Conservation (phyloP, 2,888 invertebrate species). For the Lymantria monacha region DNA sequence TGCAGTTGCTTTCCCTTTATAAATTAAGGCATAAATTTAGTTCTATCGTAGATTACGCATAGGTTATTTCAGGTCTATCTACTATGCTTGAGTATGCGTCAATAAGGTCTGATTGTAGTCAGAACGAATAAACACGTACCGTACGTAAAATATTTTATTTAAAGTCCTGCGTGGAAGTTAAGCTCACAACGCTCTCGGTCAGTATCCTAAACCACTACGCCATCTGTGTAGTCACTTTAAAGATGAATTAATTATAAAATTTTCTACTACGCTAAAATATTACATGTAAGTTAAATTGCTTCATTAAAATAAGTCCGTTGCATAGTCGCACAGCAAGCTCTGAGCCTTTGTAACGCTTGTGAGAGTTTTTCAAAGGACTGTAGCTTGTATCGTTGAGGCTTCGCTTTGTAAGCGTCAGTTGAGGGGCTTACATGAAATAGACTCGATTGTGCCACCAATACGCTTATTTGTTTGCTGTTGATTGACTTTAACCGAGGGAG, state of each 20-base stretch:
- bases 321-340: conserved; percentile 32
- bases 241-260: neutral
- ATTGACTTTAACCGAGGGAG: conserved; percentile 55
- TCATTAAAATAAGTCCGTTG: conserved; percentile 29
- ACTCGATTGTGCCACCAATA: conserved; percentile 65
- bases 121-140: too few species aligned
- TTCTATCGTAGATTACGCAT: too few species aligned
- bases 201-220: too few species aligned
- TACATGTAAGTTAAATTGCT: conserved; percentile 33
- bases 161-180: too few species aligned
- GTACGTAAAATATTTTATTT: too few species aligned
- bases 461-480: conserved; percentile 72
- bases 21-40: too few species aligned
- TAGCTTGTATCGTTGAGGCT: conserved; percentile 44
- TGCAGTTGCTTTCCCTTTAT: too few species aligned
- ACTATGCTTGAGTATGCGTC: too few species aligned
- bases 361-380: conserved; percentile 53
- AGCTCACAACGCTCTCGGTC: too few species aligned
- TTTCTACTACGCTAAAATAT: neutral
- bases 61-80: too few species aligned
- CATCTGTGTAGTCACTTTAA: too few species aligned
- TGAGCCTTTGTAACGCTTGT: conserved; percentile 54
- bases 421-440: conserved; percentile 62
- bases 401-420: conserved; percentile 67
- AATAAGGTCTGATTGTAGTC: too few species aligned